These are phyloP conservation scores for Psittacula echo DNA, from an alignment of 2,797 vertebrate species.

Conservation along the genomic window DNA sequence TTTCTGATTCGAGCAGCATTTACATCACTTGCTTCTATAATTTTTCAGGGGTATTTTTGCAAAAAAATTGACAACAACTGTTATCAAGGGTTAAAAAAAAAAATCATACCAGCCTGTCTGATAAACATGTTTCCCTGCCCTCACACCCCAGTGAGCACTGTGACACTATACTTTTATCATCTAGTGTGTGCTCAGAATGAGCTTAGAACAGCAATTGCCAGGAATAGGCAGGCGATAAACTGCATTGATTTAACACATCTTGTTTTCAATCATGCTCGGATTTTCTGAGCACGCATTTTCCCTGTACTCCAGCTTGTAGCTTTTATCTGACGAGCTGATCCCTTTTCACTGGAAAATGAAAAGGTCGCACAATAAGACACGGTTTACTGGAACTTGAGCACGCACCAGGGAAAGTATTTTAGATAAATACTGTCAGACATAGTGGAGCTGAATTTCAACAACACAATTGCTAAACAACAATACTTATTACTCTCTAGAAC, in stretches of 20 bases:
- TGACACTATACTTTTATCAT: constrained; percentile 86
- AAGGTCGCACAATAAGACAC: constrained; percentile 89
- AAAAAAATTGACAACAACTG: constrained; percentile 78
- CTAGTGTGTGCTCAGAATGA: constrained; percentile 84
- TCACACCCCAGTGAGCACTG: constrained; percentile 80
- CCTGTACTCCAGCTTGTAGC: constrained; percentile 85
- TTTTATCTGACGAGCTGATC: constrained; percentile 89
- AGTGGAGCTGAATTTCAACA: constrained; percentile 86
- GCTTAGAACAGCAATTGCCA: constrained; percentile 85
- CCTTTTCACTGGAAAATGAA: constrained; percentile 87
- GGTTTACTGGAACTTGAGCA: constrained; percentile 87
- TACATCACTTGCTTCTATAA: constrained; percentile 66
- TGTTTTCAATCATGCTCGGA: constrained; percentile 89
- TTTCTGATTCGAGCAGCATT: constrained; percentile 54
- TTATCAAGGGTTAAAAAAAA: constrained; percentile 69
- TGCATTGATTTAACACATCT: constrained; percentile 90
- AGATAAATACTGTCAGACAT: constrained; percentile 88
- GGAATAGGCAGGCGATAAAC: constrained; percentile 88
- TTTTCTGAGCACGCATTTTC: constrained; percentile 88
- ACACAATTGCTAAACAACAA: constrained; percentile 85
- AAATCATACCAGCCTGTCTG: constrained; percentile 75
- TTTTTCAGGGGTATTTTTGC: constrained; percentile 58
- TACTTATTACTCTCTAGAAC: constrained; percentile 84
- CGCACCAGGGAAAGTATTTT: constrained; percentile 86
- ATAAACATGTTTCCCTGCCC: constrained; percentile 83